A percentile compares a stretch with the other conserved stretches of the same genome.
phyloP scores from a whole-genome alignment of 2,113 vertebrate genomes.

The Rattus rattus region DNA sequence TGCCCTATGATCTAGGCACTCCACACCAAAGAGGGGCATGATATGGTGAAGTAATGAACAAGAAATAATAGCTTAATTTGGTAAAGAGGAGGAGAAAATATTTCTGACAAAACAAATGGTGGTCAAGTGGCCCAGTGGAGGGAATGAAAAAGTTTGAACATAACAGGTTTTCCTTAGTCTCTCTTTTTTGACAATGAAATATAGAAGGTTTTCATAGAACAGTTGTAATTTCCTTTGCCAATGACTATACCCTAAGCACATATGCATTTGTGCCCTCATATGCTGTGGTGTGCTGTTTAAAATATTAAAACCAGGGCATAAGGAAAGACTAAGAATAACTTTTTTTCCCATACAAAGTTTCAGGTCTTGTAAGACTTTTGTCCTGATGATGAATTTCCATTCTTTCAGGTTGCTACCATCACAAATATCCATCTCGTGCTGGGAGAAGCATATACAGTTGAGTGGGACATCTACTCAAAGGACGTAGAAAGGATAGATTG shows the following conservation, averaged over 20 bases:
- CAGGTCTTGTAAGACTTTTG: background rate
- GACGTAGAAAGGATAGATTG: constrained; percentile 78
- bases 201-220: background rate
- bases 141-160: background rate
- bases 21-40: background rate
- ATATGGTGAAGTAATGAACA: too few species aligned
- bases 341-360: background rate
- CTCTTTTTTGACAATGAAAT: background rate
- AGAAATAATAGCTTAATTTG: too few species aligned
- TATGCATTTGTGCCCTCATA: background rate
- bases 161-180: background rate
- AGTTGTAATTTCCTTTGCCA: background rate
- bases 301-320: background rate
- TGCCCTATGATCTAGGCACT: background rate
- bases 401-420: constrained; percentile 72
- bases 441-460: constrained; percentile 67
- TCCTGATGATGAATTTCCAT: background rate
- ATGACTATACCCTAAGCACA: background rate
- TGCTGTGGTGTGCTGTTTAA: background rate
- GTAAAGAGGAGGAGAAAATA: too few species aligned
- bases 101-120: background rate
- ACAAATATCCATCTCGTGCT: constrained; percentile 57
- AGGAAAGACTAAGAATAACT: background rate
- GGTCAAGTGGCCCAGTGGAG: background rate
- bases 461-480: background rate